These are phyloP conservation scores for Teinopalpus imperialis DNA, from an alignment of 2,888 invertebrate species.

Conservation along the genomic window DNA sequence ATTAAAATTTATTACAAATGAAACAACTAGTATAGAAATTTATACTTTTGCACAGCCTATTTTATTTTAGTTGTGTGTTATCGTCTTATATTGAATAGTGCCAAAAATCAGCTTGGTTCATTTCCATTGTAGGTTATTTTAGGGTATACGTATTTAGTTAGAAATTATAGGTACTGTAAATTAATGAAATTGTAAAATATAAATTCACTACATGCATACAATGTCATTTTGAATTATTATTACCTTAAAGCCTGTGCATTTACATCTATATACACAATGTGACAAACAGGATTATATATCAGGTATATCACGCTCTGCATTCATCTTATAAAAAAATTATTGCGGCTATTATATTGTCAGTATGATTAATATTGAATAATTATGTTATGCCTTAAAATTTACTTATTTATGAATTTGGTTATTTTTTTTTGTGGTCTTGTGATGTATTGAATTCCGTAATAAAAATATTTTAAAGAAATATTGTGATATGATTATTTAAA, in stretches of 20 bases:
- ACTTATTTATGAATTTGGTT: neutral
- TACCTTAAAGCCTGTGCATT: slow-evolving; percentile 10
- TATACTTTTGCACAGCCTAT: slow-evolving; percentile 25
- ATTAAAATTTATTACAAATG: slow-evolving; percentile 6
- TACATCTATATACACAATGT: slow-evolving; percentile 10
- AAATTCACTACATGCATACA: slow-evolving; percentile 4
- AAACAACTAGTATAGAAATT: slow-evolving; percentile 12
- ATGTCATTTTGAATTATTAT: slow-evolving; percentile 12
- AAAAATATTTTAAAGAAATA: slow-evolving; percentile 8
- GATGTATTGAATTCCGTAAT: slow-evolving; percentile 1
- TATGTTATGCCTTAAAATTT: neutral
- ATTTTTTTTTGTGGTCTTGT: neutral
- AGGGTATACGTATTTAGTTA: slow-evolving; percentile 14
- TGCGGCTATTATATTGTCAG: no score
- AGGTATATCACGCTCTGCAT: no score
- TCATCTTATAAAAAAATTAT: no score
- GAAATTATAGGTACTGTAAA: slow-evolving; percentile 16
- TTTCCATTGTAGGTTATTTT: slow-evolving; percentile 20
- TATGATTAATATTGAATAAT: no score
- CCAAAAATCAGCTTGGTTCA: slow-evolving; percentile 26
- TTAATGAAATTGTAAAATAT: slow-evolving; percentile 16
- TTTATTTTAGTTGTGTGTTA: slow-evolving; percentile 15
- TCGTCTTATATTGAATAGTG: slow-evolving; percentile 19
- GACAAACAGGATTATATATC: no score
- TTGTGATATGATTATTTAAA: slow-evolving; percentile 25